phyloP scores from a whole-genome alignment of 1,140 invertebrate genomes.

The Neodiprion fabricii region DNA sequence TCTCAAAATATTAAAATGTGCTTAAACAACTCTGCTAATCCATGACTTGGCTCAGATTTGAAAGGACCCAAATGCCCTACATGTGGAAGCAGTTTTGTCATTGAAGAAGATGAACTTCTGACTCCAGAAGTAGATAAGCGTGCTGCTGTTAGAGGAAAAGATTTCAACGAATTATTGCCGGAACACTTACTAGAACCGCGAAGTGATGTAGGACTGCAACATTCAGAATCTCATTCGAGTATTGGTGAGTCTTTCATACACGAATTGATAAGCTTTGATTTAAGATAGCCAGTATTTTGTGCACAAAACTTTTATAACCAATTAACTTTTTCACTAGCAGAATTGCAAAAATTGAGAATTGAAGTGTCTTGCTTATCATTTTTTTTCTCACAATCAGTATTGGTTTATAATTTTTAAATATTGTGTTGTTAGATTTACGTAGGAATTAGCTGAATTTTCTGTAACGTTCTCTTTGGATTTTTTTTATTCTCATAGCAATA shows the following conservation, averaged over 20 bases:
- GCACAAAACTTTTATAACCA: no score
- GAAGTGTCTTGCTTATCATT: no score
- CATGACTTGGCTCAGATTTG: slow-evolving; percentile 38
- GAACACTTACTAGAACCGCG: slow-evolving; percentile 14
- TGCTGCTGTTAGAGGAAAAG: slow-evolving; percentile 9
- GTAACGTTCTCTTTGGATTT: no score
- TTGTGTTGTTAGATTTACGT: no score
- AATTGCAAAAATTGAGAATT: no score
- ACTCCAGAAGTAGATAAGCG: slow-evolving; percentile 35
- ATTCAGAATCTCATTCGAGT: slow-evolving; percentile 55
- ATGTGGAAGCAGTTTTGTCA: slow-evolving; percentile 65
- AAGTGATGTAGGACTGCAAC: slow-evolving; percentile 36
- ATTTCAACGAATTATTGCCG: slow-evolving; percentile 24
- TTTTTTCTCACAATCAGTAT: no score
- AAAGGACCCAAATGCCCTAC: slow-evolving; percentile 62
- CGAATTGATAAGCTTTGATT: not conserved
- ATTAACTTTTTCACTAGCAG: no score
- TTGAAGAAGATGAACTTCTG: slow-evolving; percentile 57
- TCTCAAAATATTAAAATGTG: not conserved
- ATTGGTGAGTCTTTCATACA: slow-evolving; percentile 44
- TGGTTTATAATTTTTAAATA: no score
- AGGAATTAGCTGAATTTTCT: no score
- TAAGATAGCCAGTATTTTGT: no score
- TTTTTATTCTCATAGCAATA: no score
- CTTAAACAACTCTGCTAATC: not conserved